A percentile compares a stretch with the other conserved stretches of the same genome.
Conservation (phyloP, 2,888 invertebrate species). For the Scaeva pyrastri region DNA sequence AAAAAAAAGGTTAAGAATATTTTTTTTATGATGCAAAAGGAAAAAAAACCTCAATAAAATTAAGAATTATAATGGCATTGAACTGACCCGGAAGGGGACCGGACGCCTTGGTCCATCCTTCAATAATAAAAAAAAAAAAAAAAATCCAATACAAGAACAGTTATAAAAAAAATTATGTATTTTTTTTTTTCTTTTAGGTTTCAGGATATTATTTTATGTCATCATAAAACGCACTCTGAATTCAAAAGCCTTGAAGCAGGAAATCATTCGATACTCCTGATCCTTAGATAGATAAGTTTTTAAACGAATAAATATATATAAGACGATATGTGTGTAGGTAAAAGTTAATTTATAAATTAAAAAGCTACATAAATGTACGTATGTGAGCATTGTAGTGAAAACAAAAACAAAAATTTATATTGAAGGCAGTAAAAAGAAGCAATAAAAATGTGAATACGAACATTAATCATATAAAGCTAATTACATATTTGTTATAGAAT, state of each 20-base stretch:
- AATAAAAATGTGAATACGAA: no score
- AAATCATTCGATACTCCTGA: background rate
- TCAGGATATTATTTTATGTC: background rate
- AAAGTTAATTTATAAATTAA: no score
- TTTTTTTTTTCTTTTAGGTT: background rate
- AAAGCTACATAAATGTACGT: no score
- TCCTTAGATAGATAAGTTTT: background rate
- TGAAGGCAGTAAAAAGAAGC: no score
- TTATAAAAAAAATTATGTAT: background rate
- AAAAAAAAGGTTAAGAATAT: no score
- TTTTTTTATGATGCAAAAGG: background rate
- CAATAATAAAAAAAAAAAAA: no score
- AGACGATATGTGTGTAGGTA: background rate
- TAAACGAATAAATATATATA: background rate
- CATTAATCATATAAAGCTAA: no score
- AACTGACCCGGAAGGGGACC: background rate
- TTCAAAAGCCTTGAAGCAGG: background rate
- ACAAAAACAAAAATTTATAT: no score
- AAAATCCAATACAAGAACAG: background rate
- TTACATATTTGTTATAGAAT: no score
- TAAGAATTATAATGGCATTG: background rate
- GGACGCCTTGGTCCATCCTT: background rate
- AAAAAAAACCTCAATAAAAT: slow-evolving; percentile 5
- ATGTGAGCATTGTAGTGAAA: no score
- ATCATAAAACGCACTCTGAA: slow-evolving; percentile 1